Evolutionary conservation across 2,797 vertebrate species (phyloP).

Genomic region (Hemitrygon akajei): DNA sequence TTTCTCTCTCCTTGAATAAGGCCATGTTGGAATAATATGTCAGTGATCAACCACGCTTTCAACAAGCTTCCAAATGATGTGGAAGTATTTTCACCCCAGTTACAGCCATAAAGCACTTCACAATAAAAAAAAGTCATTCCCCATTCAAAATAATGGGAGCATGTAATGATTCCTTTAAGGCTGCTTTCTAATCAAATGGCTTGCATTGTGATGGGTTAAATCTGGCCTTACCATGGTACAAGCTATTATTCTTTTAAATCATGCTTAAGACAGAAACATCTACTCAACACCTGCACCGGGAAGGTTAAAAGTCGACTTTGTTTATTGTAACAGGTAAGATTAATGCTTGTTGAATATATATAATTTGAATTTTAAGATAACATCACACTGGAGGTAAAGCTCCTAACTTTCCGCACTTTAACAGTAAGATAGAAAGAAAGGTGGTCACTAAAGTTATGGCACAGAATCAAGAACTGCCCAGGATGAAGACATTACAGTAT

Average conservation of each 20-base stretch:
- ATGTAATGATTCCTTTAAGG: neutral
- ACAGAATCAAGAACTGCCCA: neutral
- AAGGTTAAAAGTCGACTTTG: conserved; percentile 1
- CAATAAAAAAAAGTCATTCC: too few species aligned
- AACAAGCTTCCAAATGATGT: too few species aligned
- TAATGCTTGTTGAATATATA: neutral
- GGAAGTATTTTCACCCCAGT: too few species aligned
- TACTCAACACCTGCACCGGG: neutral
- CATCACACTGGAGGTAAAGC: neutral
- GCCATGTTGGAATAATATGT: too few species aligned
- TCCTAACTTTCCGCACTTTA: neutral
- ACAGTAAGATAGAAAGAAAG: neutral
- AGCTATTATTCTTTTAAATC: neutral
- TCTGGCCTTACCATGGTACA: neutral
- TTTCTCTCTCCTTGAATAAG: too few species aligned
- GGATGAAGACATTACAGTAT: neutral
- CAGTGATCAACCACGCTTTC: too few species aligned
- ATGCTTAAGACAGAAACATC: neutral
- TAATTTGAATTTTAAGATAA: neutral
- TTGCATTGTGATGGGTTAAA: neutral
- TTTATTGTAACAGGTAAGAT: neutral
- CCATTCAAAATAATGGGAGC: neutral
- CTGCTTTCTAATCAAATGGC: neutral
- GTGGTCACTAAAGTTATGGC: neutral
- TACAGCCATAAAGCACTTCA: too few species aligned